Evolutionary conservation across 1,140 invertebrate genomes (phyloP).

Genomic region (Nomia melanderi): DNA sequence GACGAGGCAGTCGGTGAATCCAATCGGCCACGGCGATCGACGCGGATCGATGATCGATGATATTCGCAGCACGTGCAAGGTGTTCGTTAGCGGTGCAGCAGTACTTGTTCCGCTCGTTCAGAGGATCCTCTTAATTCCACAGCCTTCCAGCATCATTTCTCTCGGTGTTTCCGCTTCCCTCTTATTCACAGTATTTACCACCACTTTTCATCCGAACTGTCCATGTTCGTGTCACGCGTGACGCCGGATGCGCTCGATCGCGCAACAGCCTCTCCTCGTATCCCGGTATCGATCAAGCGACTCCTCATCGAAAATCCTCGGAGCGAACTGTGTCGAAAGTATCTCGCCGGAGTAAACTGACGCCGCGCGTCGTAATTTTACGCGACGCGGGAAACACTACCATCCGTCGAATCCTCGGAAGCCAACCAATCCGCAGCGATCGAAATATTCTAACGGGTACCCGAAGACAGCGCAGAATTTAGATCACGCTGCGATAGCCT

Average conservation of each 20-base stretch:
- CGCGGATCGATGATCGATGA: conserved; percentile 47
- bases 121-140: background rate
- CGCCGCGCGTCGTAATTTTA: background rate
- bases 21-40: conserved; percentile 22
- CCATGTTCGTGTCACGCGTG: background rate
- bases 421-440: background rate
- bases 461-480: background rate
- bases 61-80: conserved; percentile 40
- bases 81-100: background rate
- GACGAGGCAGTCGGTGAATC: conserved; percentile 41
- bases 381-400: background rate
- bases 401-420: background rate
- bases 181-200: conserved; percentile 12
- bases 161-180: background rate
- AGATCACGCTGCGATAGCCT: too few species aligned
- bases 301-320: background rate
- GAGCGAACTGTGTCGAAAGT: background rate
- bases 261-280: background rate
- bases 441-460: background rate
- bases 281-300: too few species aligned
- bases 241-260: background rate
- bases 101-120: background rate
- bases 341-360: background rate
- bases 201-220: background rate
- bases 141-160: background rate